A percentile compares a stretch with the other conserved stretches of the same genome.
phyloP scores from a whole-genome alignment of 2,888 invertebrate genomes.

The Apodemia hepburni region DNA sequence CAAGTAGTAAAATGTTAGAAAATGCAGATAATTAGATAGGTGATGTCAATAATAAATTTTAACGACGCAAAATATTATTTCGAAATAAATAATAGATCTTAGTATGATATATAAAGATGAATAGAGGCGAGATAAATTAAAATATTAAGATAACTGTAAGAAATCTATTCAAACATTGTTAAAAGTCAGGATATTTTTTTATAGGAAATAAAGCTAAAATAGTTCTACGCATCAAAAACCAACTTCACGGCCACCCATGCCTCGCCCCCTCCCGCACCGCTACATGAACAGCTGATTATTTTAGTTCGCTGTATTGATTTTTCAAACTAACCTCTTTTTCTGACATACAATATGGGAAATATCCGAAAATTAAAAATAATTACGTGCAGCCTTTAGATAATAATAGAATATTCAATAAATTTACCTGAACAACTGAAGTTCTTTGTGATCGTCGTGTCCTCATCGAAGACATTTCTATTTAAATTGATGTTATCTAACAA shows the following conservation, averaged over 20 bases:
- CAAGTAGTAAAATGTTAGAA: too few species aligned
- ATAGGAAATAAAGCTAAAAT: constrained; percentile 26
- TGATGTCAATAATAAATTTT: constrained; percentile 36
- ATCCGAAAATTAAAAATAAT: constrained; percentile 9
- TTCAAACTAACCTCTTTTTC: constrained; percentile 63
- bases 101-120: constrained; percentile 33
- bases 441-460: constrained; percentile 80
- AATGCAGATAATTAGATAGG: constrained; percentile 19
- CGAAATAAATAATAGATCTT: constrained; percentile 19
- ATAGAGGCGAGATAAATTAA: constrained; percentile 39
- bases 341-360: constrained; percentile 35
- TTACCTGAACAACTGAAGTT: constrained; percentile 84
- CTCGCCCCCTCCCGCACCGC: constrained; percentile 54
- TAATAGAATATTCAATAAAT: background rate
- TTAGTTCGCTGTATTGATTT: constrained; percentile 76
- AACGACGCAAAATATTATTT: constrained; percentile 39
- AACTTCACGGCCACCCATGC: constrained; percentile 68
- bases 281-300: constrained; percentile 76
- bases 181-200: background rate
- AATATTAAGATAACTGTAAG: too few species aligned
- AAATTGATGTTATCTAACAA: constrained; percentile 83
- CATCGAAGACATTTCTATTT: constrained; percentile 67
- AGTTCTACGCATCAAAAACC: constrained; percentile 50
- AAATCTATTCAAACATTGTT: too few species aligned
- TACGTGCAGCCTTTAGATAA: background rate